phyloP scores from a whole-genome alignment of 2,797 vertebrate genomes.

The Notolepis coatsorum region DNA sequence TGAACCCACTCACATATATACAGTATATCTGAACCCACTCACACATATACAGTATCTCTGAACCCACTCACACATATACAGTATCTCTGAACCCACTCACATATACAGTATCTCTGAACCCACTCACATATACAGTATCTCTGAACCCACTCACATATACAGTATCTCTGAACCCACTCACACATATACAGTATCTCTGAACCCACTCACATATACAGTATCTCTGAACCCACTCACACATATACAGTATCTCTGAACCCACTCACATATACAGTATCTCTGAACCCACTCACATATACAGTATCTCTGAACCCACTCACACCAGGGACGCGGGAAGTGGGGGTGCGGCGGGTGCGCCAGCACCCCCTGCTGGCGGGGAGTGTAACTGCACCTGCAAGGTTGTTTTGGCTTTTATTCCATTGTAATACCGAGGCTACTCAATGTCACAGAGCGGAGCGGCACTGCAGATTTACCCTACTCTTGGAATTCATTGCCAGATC shows the following conservation, averaged over 20 bases:
- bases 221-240: slow-evolving; percentile 84
- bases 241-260: slow-evolving; percentile 75
- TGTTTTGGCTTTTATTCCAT: no score
- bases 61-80: slow-evolving; percentile 88
- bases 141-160: slow-evolving; percentile 84
- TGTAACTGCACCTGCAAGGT: no score
- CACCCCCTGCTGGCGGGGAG: no score
- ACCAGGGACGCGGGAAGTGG: no score
- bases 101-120: slow-evolving; percentile 72
- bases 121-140: slow-evolving; percentile 90
- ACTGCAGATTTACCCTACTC: no score
- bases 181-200: slow-evolving; percentile 86
- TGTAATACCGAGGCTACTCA: no score
- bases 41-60: slow-evolving; percentile 89
- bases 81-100: slow-evolving; percentile 80
- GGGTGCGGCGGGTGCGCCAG: no score
- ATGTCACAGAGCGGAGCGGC: no score
- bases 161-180: slow-evolving; percentile 77
- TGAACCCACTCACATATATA: slow-evolving; percentile 86
- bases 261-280: slow-evolving; percentile 90
- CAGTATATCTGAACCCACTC: slow-evolving; percentile 76
- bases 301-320: slow-evolving; percentile 80
- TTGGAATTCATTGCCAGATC: no score
- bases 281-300: slow-evolving; percentile 85
- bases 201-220: slow-evolving; percentile 87